Base-by-base conservation (phyloP, 1,140 invertebrate species). In the Drosophila virilis region DNA sequence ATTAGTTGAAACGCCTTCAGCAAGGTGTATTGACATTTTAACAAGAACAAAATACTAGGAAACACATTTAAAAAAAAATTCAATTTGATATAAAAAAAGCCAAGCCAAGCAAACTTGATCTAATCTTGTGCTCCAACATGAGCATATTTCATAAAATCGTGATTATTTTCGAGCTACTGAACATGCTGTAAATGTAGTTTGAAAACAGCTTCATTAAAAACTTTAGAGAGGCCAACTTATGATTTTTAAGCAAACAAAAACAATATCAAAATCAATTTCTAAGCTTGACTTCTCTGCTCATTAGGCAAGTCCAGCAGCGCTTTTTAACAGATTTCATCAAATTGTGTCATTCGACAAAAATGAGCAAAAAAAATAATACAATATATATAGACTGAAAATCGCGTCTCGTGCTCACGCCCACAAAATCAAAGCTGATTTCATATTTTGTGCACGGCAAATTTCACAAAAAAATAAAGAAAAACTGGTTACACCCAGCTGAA, bases 301-400 rank as follows among this genome's bases (percentile, higher is more conserved):
- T 80, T 80, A 79, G 77, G 69, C 70, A 79, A 79, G 57, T 37
- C 43, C 43, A 45, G 57, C 51, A 58, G 32, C 12, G 42, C 72
- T 55, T 28, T 57, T 62, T 60, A 42, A 69, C 57, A 60, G 57
- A 78, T 76, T 82, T 86, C 66, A 70, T 82, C 66, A 55, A 78
- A 78, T 88, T 86, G 78, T 86, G 82, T 86, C 83, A 86, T 79
- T 82, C 74, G 28, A 71, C 68, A 62, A 70, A 86, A 86, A 65
- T 74, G 58, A 85, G 33, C 77, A 74, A 65, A 50, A 17, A 58
- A 33, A 42, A 13, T 50, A 15, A 32, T n/a, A n/a, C n/a, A 43
- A 10, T 38, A 66, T 15, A 50, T 52, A 64, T 42, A 42, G 22
- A 43, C 62, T 12, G 38, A 33, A 43, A 52, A 57, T 70, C 55